These are phyloP conservation scores for Bradypus variegatus DNA, from an alignment of 2,797 vertebrate genomes.

Conservation along the genomic window DNA sequence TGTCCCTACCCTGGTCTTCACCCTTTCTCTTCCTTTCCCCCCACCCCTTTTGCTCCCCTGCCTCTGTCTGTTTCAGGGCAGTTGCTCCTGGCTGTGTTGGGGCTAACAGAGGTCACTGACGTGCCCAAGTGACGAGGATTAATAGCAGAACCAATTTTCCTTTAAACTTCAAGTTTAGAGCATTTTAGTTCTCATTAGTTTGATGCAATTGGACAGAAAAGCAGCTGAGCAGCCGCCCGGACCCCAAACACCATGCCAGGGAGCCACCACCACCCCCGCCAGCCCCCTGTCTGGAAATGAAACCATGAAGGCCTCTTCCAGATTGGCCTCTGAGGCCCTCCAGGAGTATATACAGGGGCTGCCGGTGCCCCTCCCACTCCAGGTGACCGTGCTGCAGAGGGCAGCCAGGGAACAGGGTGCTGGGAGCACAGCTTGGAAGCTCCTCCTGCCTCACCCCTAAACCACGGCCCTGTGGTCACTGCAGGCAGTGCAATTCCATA, in stretches of 20 bases:
- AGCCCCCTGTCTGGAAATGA: neutral
- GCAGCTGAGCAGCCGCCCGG: fast-evolving
- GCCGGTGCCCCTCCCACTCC: neutral
- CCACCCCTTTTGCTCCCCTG: neutral
- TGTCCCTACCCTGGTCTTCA: too few species aligned
- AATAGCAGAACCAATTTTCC: neutral
- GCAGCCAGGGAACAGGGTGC: too few species aligned
- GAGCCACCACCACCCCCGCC: neutral
- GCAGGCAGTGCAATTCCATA: neutral
- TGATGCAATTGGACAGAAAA: neutral
- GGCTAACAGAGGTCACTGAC: neutral
- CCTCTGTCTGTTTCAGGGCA: neutral
- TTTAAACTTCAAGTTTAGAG: conserved; percentile 11
- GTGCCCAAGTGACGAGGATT: neutral
- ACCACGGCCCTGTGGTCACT: neutral
- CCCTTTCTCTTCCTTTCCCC: neutral
- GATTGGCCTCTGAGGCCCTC: neutral
- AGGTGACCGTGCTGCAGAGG: neutral
- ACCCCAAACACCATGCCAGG: neutral
- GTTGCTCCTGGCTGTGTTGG: neutral
- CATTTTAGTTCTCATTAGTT: neutral
- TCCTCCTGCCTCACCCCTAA: neutral
- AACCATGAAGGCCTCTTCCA: neutral
- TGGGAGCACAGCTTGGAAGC: neutral
- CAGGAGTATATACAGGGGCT: neutral